phyloP scores from a whole-genome alignment of 2,888 invertebrate genomes.

The Dicroscelio sp. region DNA sequence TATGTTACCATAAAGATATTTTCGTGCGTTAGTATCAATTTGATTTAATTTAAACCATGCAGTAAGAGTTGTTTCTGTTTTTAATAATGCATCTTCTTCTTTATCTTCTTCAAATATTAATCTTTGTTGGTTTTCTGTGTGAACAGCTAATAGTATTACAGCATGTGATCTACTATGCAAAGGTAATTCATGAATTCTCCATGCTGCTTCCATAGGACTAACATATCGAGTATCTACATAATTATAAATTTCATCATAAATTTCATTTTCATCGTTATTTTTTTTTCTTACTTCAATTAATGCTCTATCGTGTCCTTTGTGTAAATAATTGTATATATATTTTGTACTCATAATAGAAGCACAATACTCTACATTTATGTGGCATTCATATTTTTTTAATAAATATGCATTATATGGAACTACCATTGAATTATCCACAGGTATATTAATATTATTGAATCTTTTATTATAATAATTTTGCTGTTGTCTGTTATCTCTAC shows the following conservation, averaged over 20 bases:
- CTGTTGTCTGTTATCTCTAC: too few species aligned
- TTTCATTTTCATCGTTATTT: too few species aligned
- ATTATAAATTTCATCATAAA: conserved; percentile 46
- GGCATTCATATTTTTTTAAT: conserved; percentile 64
- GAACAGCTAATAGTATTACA: conserved; percentile 68
- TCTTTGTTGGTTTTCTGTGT: conserved; percentile 72
- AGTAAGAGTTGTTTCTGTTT: conserved; percentile 61
- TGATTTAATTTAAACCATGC: conserved; percentile 68
- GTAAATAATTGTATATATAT: conserved; percentile 70
- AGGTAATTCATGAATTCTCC: conserved; percentile 74
- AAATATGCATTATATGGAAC: conserved; percentile 51
- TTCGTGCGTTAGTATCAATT: conserved; percentile 31
- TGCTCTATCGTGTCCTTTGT: too few species aligned
- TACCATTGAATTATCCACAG: conserved; percentile 17
- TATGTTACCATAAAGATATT: conserved; percentile 47
- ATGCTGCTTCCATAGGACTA: conserved; percentile 77
- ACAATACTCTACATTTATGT: conserved; percentile 76
- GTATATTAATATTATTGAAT: neutral
- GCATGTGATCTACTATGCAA: conserved; percentile 66
- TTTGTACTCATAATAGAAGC: conserved; percentile 66
- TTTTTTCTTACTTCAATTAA: too few species aligned
- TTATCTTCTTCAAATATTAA: conserved; percentile 42
- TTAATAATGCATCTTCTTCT: conserved; percentile 25
- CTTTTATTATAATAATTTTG: too few species aligned
- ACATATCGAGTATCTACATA: conserved; percentile 72